Conservation (phyloP, 2,888 invertebrate genomes). For the Melanostoma scalare region DNA sequence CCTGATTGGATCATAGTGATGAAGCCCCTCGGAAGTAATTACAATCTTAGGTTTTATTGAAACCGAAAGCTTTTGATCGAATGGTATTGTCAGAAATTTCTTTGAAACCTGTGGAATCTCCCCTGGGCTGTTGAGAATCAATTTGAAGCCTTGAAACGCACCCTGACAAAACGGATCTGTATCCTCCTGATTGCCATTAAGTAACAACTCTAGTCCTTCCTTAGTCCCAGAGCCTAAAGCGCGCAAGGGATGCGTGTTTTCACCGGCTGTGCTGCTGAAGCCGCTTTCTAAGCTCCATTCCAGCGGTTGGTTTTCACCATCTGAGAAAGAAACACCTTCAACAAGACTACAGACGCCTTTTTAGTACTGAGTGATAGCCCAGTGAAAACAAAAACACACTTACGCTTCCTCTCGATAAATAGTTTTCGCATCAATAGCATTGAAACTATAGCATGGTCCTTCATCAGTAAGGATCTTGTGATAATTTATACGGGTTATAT, state of each 20-base stretch:
- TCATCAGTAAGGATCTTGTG: slow-evolving; percentile 30
- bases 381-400: neutral
- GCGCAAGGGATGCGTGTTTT: slow-evolving; percentile 22
- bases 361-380: neutral
- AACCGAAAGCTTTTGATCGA: slow-evolving; percentile 86
- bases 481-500: neutral
- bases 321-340: neutral
- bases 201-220: slow-evolving; percentile 11
- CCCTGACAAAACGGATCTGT: slow-evolving; percentile 29
- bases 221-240: slow-evolving; percentile 14
- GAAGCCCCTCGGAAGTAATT: slow-evolving; percentile 85
- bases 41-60: slow-evolving; percentile 88
- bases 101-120: slow-evolving; percentile 78
- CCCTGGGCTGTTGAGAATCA: slow-evolving; percentile 54
- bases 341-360: neutral
- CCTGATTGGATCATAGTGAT: slow-evolving; percentile 83
- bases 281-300: slow-evolving; percentile 32
- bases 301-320: neutral
- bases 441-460: slow-evolving; percentile 38
- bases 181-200: slow-evolving; percentile 5
- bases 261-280: neutral
- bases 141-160: slow-evolving; percentile 37
- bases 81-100: slow-evolving; percentile 86
- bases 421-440: slow-evolving; percentile 9
- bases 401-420: slow-evolving; percentile 32